phyloP scores from a whole-genome alignment of 2,888 invertebrate genomes.

The Drosophila putrida region DNA sequence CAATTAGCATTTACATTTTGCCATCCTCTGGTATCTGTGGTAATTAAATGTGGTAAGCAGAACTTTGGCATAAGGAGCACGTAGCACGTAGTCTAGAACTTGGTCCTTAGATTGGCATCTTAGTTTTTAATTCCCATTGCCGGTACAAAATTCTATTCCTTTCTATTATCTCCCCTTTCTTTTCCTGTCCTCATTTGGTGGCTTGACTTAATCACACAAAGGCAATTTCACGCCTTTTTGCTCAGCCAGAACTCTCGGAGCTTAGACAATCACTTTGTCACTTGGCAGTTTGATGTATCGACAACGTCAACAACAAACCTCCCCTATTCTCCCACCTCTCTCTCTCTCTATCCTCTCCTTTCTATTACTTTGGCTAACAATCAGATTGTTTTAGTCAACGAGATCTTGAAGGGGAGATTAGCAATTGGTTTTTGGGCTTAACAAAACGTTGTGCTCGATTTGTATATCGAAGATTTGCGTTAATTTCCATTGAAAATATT shows the following conservation, averaged over 20 bases:
- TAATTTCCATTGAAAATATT: constrained; percentile 65
- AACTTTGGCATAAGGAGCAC: constrained; percentile 68
- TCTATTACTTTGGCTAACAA: constrained; percentile 6
- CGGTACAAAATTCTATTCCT: constrained; percentile 3
- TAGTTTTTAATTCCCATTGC: constrained; percentile 62
- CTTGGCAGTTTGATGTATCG: constrained; percentile 78
- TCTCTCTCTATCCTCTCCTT: constrained; percentile 8
- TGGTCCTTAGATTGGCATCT: constrained; percentile 64
- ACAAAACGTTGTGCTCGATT: constrained; percentile 79
- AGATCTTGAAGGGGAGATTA: constrained; percentile 78
- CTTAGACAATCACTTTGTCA: constrained; percentile 73
- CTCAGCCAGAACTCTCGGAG: constrained; percentile 22
- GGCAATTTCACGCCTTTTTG: constrained; percentile 84
- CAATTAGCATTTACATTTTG: constrained; percentile 78
- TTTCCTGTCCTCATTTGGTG: constrained; percentile 23
- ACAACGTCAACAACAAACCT: constrained; percentile 45
- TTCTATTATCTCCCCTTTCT: background rate
- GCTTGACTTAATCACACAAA: constrained; percentile 79
- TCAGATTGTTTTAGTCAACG: constrained; percentile 48
- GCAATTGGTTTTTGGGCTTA: constrained; percentile 54
- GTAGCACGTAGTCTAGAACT: constrained; percentile 64
- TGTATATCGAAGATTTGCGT: constrained; percentile 70
- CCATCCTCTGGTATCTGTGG: constrained; percentile 46
- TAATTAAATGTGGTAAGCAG: constrained; percentile 60
- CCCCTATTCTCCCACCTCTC: constrained; percentile 9